phyloP scores from a whole-genome alignment of 1,140 invertebrate genomes.

The Dreissena polymorpha region DNA sequence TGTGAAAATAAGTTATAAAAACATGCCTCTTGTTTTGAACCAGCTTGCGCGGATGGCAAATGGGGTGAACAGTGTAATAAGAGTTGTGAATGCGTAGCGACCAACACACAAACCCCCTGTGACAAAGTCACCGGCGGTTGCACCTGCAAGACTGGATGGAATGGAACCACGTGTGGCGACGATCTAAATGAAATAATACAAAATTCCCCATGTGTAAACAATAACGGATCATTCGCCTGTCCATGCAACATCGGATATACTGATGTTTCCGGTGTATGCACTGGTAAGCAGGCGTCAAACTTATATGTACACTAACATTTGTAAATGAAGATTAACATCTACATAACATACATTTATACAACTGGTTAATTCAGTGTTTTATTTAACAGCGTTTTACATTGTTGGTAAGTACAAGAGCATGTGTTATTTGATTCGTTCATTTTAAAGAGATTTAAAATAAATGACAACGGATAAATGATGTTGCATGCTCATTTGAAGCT shows the following conservation, averaged over 20 bases:
- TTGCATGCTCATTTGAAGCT: too few relatives aligned
- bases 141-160: constrained; percentile 29
- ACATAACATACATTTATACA: too few relatives aligned
- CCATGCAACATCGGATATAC: too few relatives aligned
- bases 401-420: too few relatives aligned
- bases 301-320: not conserved
- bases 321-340: too few relatives aligned
- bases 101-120: constrained; percentile 12
- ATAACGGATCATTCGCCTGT: too few relatives aligned
- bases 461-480: too few relatives aligned
- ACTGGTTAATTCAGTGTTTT: too few relatives aligned
- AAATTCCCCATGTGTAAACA: constrained; percentile 81
- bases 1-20: not conserved
- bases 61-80: constrained; percentile 43
- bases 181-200: constrained; percentile 47
- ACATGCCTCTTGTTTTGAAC: not conserved
- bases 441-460: too few relatives aligned
- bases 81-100: constrained; percentile 29
- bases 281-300: not conserved
- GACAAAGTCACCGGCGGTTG: constrained; percentile 44
- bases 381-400: too few relatives aligned
- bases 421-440: too few relatives aligned
- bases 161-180: not conserved
- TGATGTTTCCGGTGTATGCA: constrained; percentile 31
- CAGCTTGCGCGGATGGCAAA: constrained; percentile 22